These are phyloP conservation scores for Pantala flavescens DNA, from an alignment of 1,140 invertebrate species.

Conservation along the genomic window DNA sequence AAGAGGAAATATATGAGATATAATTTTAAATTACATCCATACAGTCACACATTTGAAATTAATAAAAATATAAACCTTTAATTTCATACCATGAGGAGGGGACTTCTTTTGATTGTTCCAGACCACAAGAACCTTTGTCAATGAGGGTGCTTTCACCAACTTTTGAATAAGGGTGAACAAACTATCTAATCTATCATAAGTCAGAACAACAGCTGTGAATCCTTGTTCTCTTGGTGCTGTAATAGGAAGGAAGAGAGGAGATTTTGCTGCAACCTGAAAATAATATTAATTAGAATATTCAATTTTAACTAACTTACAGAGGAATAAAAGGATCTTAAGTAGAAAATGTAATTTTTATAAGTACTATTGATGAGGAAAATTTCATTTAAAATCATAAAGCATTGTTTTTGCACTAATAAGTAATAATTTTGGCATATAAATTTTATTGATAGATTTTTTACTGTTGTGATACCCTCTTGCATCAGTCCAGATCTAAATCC, in stretches of 20 bases:
- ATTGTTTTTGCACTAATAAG: too few species aligned
- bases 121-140: slow-evolving; percentile 77
- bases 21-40: too few species aligned
- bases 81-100: slow-evolving; percentile 64
- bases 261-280: slow-evolving; percentile 31
- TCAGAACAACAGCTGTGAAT: slow-evolving; percentile 85
- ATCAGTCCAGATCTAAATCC: too few species aligned
- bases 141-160: slow-evolving; percentile 67
- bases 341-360: slow-evolving; percentile 16
- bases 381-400: too few species aligned
- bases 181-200: slow-evolving; percentile 81
- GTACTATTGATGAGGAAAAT: background rate
- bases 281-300: slow-evolving; percentile 15
- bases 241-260: slow-evolving; percentile 74
- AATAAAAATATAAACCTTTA: too few species aligned
- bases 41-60: too few species aligned
- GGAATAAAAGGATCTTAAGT: slow-evolving; percentile 15
- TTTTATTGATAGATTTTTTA: too few species aligned
- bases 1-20: too few species aligned
- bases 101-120: slow-evolving; percentile 89
- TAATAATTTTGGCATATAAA: too few species aligned
- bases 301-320: slow-evolving; percentile 30
- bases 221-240: slow-evolving; percentile 74
- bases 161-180: slow-evolving; percentile 75
- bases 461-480: too few species aligned